Evolutionary conservation across 64 coral and sea anemone genomes (phyloP), one percentile per base, ranked within the genome.

Genomic region (Montipora cactus): DNA sequence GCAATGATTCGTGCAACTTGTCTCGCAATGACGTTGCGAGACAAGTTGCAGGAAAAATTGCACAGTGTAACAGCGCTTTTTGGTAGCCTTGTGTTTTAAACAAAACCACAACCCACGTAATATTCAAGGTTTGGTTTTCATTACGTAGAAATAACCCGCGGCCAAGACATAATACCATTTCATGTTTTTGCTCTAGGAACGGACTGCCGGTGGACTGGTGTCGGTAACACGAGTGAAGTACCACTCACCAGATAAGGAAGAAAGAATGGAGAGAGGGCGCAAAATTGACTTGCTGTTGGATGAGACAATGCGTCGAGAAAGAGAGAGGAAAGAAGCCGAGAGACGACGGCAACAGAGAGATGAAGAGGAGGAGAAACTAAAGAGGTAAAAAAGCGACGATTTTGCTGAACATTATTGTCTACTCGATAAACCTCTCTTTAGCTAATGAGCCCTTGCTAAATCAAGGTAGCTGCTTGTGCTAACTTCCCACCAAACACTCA

Each of bases 161-260:
- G 37, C 37, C 0, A 37, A 37, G 37, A 37, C 1, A 37, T 37
- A 2, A 37, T 37, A 37, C 37, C 37, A 57, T 80, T 80, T 80
- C 10, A 51, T 50, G 77, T 79, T 50, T 45, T 78, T 78, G 13
- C 47, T 19, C 64, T 55, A 93, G 61, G 84, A 98, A n/a, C 83
- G 77, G 13, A 23, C 80, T 0, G 93, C 89, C 0, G 89, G 76
- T 3, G 92, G 92, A 11, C 59, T 96, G 52, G 95, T 94, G 14
- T 94, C 92, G 2, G 89, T 98, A 8, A 98, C 96, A 49, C 92
- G 93, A 44, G 96, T 98, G 16, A 81, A 84, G 9, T 98, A 98
- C 83, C 83, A 95, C 48, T 14, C 88, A 47, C 93, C 96, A 62
- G 96, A 92, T 8, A 95, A 79, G 7, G 94, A 85, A 75, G 47